A percentile compares a stretch with the other conserved stretches of the same genome.
These are phyloP conservation scores for silkworm (Bombyx mori) DNA, from an alignment of 1,140 invertebrate genomes.

Conservation along the genomic window ASM3026992v2 NC_085112.1:6661001-6661500, in stretches of 20 bases:
- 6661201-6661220: too few relatives aligned
- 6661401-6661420: conserved; percentile 58
- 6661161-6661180: too few relatives aligned
- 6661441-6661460: conserved; percentile 35
- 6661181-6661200: too few relatives aligned
- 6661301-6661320: conserved; percentile 68
- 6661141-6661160: too few relatives aligned
- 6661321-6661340: conserved; percentile 63
- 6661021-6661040: too few relatives aligned
- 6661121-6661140: neutral
- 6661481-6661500: too few relatives aligned
- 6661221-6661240: conserved; percentile 20
- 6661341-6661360: conserved; percentile 18
- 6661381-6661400: conserved; percentile 60
- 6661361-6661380: conserved; percentile 40
- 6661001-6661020: too few relatives aligned
- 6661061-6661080: too few relatives aligned
- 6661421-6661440: conserved; percentile 44
- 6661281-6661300: conserved; percentile 56
- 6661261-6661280: conserved; percentile 38
- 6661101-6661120: neutral
- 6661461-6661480: too few relatives aligned
- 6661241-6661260: conserved; percentile 65
- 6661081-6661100: too few relatives aligned
- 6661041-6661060: too few relatives aligned